phyloP scores from a whole-genome alignment of 2,113 vertebrate genomes.

The Pyrgilauda ruficollis region DNA sequence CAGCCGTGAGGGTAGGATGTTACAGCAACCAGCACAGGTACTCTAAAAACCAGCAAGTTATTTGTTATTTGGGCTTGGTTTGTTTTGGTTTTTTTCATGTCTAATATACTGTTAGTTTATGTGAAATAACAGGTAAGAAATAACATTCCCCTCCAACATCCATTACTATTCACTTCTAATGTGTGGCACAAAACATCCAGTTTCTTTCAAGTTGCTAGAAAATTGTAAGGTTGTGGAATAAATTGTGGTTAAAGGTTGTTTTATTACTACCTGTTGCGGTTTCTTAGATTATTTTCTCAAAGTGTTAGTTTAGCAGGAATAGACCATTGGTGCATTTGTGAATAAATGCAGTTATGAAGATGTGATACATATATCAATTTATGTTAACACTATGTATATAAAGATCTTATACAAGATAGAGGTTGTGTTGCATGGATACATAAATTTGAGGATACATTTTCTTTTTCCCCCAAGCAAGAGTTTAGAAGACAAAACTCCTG shows the following conservation, averaged over 20 bases:
- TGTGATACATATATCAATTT: not conserved
- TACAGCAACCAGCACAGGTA: not conserved
- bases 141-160: not conserved
- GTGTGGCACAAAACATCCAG: not conserved
- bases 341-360: not conserved
- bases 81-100: not conserved
- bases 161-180: not conserved
- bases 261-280: not conserved
- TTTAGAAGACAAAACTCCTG: not conserved
- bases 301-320: not conserved
- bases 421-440: not conserved
- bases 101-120: not conserved
- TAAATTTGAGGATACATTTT: not conserved
- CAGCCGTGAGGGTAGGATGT: rapidly evolving
- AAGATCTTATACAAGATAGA: not conserved
- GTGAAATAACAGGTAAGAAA: not conserved
- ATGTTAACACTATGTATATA: not conserved
- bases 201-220: constrained; percentile 4
- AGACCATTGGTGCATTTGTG: not conserved
- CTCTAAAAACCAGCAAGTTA: not conserved
- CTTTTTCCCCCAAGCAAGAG: not conserved
- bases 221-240: not conserved
- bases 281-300: not conserved
- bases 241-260: not conserved
- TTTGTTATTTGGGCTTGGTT: not conserved